Evolutionary conservation across 2,888 invertebrate genomes (phyloP).

Genomic region (Cryptus viduatorius): DNA sequence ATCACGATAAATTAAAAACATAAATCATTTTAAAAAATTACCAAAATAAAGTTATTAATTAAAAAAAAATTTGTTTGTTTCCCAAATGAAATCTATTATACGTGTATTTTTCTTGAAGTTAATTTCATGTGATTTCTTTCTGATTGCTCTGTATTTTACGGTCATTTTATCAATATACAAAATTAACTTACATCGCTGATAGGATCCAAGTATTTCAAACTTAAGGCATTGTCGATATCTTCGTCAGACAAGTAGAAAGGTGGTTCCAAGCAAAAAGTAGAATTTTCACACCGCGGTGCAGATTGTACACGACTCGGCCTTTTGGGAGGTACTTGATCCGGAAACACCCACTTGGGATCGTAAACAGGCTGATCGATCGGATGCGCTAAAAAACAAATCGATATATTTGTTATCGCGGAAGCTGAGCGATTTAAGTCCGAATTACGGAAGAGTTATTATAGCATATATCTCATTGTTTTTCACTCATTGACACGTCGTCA

Average conservation of each 20-base stretch:
- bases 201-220: slow-evolving; percentile 60
- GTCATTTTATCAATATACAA: background rate
- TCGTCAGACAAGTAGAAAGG: slow-evolving; percentile 73
- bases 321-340: slow-evolving; percentile 62
- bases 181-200: slow-evolving; percentile 72
- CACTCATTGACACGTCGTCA: too few relatives aligned
- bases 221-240: slow-evolving; percentile 73
- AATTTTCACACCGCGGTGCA: slow-evolving; percentile 71
- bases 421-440: background rate
- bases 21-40: too few relatives aligned
- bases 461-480: too few relatives aligned
- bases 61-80: slow-evolving; percentile 43
- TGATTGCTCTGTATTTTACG: background rate
- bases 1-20: too few relatives aligned
- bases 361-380: background rate
- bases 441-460: background rate
- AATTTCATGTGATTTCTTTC: background rate
- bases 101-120: background rate
- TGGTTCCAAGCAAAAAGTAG: slow-evolving; percentile 75
- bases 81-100: slow-evolving; percentile 4
- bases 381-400: slow-evolving; percentile 2
- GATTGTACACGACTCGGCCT: background rate
- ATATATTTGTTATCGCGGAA: background rate
- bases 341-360: slow-evolving; percentile 75
- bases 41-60: too few relatives aligned